Evolutionary conservation across 2,888 invertebrate species (phyloP).

Genomic region (Iphiclides podalirius): DNA sequence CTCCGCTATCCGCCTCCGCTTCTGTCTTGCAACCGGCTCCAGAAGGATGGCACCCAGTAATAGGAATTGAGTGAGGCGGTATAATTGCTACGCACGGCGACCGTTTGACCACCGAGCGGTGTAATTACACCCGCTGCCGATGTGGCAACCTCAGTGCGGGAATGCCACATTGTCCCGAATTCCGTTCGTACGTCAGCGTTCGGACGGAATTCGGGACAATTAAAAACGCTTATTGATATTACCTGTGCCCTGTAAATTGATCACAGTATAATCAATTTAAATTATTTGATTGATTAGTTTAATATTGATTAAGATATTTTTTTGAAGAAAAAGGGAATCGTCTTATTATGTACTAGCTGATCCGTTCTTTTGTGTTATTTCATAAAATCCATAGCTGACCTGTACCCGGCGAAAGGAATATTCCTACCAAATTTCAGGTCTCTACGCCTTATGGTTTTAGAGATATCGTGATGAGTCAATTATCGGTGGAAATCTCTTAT

Average conservation of each 20-base stretch:
- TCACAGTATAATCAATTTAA: too few relatives aligned
- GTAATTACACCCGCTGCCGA: constrained; percentile 9
- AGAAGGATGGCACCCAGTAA: constrained; percentile 8
- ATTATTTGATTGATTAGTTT: too few relatives aligned
- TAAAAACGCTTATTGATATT: background rate
- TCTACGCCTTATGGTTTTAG: too few relatives aligned
- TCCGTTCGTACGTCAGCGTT: background rate
- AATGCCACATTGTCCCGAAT: constrained; percentile 1
- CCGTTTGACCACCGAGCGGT: constrained; percentile 16
- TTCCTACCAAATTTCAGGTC: too few relatives aligned
- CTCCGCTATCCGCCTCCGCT: background rate
- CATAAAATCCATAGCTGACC: too few relatives aligned
- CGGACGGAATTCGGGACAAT: background rate
- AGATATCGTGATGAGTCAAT: too few relatives aligned
- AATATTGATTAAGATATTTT: too few relatives aligned
- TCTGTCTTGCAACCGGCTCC: background rate
- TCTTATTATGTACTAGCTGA: too few relatives aligned
- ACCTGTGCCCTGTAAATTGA: background rate
- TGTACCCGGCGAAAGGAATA: too few relatives aligned
- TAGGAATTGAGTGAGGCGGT: constrained; percentile 16
- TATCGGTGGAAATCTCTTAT: too few relatives aligned
- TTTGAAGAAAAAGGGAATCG: too few relatives aligned
- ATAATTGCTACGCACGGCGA: constrained; percentile 8
- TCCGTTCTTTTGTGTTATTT: too few relatives aligned
- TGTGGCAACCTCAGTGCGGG: background rate